Evolutionary conservation across 64 coral and sea anemone species (phyloP), one percentile per base, ranked within the genome.

Genomic region (Anthopleura sola): DNA sequence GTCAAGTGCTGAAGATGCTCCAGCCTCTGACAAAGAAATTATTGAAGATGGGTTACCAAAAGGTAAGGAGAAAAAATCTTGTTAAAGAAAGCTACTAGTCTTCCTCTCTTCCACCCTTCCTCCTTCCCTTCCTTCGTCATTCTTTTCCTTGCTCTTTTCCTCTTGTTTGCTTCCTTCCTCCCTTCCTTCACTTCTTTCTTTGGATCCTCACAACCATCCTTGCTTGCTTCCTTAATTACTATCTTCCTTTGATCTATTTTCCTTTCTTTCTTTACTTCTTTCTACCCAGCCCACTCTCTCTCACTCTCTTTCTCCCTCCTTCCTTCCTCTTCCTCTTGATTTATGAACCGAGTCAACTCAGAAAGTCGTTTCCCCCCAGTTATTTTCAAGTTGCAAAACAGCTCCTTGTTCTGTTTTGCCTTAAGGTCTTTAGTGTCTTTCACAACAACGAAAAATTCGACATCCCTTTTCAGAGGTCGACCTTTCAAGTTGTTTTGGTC

Each of bases 41-140:
- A 48, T 81, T 81, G 78, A 81, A 4, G 75, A 78, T 24, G 78
- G 48, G 78, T n/a, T 53, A 48, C 38, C 49, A 48, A 81, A 81
- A 81, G 78, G 78, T 81, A 31, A 15, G 12, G 13, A 9, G 15
- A 26, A n/a, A 0, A 44, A 44, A 44, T 44, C 40, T 44, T 44
- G 40, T 3, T 44, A 8, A 44, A 44, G 40, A 44, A 44, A 44
- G 40, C 40, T 44, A 8, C 4, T 44, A 28, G 12, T 69, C 28
- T 69, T 6, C 5, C 58, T 26, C 20, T 26, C 29, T 69, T 11
- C 10, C 8, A 24, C 0, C 11, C 28, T 69, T 33, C 24, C 29
- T 69, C n/a, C 3, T 2, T 31, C 26, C 13, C 0, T 33, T 31
- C 0, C 11, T 8, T 69, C 0, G 1, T 69, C 12, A 3, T 12